Percentiles rank a stretch among this genome's conserved stretches.
Conservation (phyloP, 2,113 vertebrate species). For the Atrichornis clamosus region DNA sequence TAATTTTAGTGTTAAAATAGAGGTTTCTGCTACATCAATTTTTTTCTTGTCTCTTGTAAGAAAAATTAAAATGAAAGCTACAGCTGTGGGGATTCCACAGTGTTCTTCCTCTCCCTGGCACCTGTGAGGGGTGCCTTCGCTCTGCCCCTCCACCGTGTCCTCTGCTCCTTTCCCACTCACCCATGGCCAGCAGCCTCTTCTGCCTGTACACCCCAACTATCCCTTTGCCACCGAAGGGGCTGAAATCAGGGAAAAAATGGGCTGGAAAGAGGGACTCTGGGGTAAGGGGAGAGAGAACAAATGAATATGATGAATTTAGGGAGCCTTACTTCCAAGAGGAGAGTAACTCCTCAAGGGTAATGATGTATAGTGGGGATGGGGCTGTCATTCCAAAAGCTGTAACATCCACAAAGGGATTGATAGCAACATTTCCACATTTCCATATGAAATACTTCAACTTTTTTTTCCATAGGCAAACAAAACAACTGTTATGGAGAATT, state of each 20-base stretch:
- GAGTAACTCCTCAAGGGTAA: background rate
- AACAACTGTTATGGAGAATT: background rate
- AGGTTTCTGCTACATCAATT: background rate
- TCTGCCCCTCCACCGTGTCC: background rate
- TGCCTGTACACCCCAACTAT: background rate
- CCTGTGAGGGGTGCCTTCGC: background rate
- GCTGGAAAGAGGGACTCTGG: background rate
- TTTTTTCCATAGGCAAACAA: background rate
- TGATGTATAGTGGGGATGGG: background rate
- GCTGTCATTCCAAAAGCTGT: background rate
- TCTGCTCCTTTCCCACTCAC: background rate
- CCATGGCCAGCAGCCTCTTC: accelerated
- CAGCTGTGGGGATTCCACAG: background rate
- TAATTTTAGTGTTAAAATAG: background rate
- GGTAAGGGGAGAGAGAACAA: background rate
- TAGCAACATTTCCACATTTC: background rate
- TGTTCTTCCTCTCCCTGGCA: background rate
- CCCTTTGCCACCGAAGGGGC: background rate
- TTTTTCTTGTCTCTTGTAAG: background rate
- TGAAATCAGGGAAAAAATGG: background rate
- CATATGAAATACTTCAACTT: background rate
- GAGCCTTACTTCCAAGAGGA: background rate
- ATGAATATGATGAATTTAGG: background rate
- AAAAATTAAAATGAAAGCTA: background rate
- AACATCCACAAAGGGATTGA: background rate